Evolutionary conservation across 1,140 invertebrate genomes (phyloP).

Genomic region (Pararge aegeria): DNA sequence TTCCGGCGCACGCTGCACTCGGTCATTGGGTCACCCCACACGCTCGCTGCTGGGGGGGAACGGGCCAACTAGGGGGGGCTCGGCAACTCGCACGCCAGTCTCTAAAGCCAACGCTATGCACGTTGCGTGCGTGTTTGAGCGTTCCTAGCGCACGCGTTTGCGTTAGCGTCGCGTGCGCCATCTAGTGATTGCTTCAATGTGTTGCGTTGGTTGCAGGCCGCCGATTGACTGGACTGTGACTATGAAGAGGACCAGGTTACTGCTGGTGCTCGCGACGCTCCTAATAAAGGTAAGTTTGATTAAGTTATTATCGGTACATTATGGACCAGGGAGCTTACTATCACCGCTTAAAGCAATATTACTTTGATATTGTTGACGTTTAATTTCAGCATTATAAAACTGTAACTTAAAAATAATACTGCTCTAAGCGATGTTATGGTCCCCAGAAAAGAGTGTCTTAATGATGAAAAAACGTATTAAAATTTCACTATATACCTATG

Average conservation of each 20-base stretch:
- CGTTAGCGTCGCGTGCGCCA: slow-evolving; percentile 40
- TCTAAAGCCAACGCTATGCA: slow-evolving; percentile 23
- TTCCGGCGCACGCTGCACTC: slow-evolving; percentile 67
- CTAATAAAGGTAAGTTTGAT: slow-evolving; percentile 60
- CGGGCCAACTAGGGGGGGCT: slow-evolving; percentile 18
- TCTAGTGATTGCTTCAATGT: slow-evolving; percentile 51
- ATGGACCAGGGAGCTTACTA: no score
- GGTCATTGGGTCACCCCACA: slow-evolving; percentile 70
- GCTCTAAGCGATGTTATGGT: no score
- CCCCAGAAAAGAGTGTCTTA: no score
- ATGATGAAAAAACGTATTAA: no score
- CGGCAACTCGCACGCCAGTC: slow-evolving; percentile 31
- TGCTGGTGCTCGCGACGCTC: slow-evolving; percentile 65
- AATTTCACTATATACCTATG: no score
- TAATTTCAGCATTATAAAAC: no score
- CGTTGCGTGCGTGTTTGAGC: slow-evolving; percentile 33
- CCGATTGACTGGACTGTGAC: slow-evolving; percentile 60
- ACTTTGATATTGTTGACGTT: no score
- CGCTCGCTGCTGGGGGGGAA: slow-evolving; percentile 23
- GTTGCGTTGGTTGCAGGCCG: slow-evolving; percentile 68
- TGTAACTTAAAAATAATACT: no score
- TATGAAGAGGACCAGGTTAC: slow-evolving; percentile 70
- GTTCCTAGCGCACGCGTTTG: slow-evolving; percentile 41
- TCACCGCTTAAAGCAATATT: no score
- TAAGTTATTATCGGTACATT: no score